Evolutionary conservation across 2,113 vertebrate species (phyloP).

Genomic region (Megatriorchis doriae): DNA sequence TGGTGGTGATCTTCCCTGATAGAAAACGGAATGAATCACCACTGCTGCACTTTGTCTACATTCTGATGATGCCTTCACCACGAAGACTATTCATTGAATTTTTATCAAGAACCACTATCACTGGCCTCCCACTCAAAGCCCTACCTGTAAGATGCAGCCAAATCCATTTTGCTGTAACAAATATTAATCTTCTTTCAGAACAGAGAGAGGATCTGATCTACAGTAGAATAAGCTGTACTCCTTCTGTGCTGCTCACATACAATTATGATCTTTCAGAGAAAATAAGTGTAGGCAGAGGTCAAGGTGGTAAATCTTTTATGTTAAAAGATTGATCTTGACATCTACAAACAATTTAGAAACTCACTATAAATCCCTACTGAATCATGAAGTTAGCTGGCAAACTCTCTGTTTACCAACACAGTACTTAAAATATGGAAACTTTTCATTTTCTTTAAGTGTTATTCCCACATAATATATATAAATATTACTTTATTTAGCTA

Average conservation of each 20-base stretch:
- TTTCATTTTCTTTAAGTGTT: neutral
- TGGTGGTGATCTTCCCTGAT: neutral
- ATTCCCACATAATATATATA: neutral
- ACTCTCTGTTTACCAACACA: neutral
- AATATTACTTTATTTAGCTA: neutral
- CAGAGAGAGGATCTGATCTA: neutral
- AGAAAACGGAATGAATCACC: neutral
- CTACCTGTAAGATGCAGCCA: neutral
- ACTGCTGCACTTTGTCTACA: neutral
- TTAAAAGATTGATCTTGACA: neutral
- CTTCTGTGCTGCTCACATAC: neutral
- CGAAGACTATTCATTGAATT: neutral
- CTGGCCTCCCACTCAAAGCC: neutral
- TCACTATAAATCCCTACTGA: neutral
- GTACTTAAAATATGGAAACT: neutral
- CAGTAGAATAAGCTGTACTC: neutral
- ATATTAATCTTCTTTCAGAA: neutral
- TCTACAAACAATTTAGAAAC: neutral
- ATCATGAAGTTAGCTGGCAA: neutral
- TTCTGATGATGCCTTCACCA: neutral
- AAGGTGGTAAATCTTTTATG: neutral
- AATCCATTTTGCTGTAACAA: neutral
- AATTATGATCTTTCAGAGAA: neutral
- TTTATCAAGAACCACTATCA: neutral
- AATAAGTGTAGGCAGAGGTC: neutral